Evolutionary conservation across 2,113 vertebrate genomes (phyloP).

Genomic region (Gymnocephalus cernua): DNA sequence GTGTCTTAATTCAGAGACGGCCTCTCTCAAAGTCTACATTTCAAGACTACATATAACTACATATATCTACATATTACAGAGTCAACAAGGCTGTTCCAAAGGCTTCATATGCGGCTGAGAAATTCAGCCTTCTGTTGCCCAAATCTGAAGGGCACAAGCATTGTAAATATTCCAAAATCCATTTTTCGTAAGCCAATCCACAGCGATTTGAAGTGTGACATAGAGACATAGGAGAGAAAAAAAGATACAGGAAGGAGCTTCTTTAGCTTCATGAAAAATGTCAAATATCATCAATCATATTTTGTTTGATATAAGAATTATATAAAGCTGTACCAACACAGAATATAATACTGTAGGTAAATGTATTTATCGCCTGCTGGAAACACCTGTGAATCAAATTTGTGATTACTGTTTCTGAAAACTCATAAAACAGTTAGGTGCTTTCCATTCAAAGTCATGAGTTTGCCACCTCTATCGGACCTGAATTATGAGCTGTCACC

Average conservation of each 20-base stretch:
- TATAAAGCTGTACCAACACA: not conserved
- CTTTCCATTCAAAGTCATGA: not conserved
- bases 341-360: not conserved
- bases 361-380: not conserved
- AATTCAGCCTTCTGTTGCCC: slow-evolving; percentile 10
- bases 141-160: slow-evolving; percentile 21
- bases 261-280: not conserved
- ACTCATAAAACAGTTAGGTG: not conserved
- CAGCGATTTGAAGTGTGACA: not conserved
- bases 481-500: slow-evolving; percentile 22
- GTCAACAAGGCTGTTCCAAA: slow-evolving; percentile 1
- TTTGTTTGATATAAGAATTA: not conserved
- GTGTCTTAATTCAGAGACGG: not conserved
- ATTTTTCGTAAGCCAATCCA: not conserved
- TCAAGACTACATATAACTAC: not conserved
- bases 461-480: not conserved
- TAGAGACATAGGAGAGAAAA: not conserved
- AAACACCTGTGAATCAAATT: not conserved
- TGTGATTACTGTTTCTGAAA: not conserved
- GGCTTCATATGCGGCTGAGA: not conserved
- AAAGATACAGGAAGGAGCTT: not conserved
- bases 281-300: not conserved
- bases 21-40: not conserved
- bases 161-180: slow-evolving; percentile 3
- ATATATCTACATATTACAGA: too few relatives aligned